Base-by-base conservation (phyloP, 2,113 vertebrate species). In the Xerus inauris region DNA sequence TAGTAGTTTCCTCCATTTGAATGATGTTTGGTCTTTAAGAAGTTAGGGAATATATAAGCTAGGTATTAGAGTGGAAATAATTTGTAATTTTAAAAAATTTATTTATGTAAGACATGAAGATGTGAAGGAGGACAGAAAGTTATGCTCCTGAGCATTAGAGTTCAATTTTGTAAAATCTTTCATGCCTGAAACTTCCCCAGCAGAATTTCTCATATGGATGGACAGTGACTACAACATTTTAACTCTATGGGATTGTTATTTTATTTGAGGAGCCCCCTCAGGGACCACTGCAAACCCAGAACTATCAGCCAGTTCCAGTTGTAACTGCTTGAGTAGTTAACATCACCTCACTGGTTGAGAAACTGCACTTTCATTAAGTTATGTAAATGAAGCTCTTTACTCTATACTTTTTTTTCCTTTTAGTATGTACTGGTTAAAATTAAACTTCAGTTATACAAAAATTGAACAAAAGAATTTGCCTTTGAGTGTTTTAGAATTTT, bases 311-410 rank as follows among this genome's bases (percentile, higher is more conserved):
- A 87, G 79, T 75, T 95, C 94, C 57, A 62, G 42, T 47, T 59
- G 28, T 72, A 77, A 90, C 40, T 73, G 64, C 73, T 73, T 62
- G 35, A 75, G 59, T 81, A 69, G 65, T 84, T 97, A 22, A 92
- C 86, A 79, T 93, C 87, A 87, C 65, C 57, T 95, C n/a, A 49
- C 73, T 95, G 94, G 51, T 83, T 91, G 80, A 86, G 94, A 92
- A 87, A 87, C 64, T 95, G 93, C 35, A 62, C 85, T 94, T 92
- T 94, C 51, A 85, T 94, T 89, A 90, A 85, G 80, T 96, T 97
- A 51, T 95, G n/a, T 94, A 89, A 96, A 90, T 94, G 96, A 91
- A 96, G 20, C 10, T 49, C 24, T 19, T 19, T 42, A 67, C 22
- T 62, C 47, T 84, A n/a, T 76, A 45, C 38, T 40, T 90, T 54